Evolutionary conservation across 1,140 invertebrate genomes (phyloP).

Genomic region (Drusus annulatus): DNA sequence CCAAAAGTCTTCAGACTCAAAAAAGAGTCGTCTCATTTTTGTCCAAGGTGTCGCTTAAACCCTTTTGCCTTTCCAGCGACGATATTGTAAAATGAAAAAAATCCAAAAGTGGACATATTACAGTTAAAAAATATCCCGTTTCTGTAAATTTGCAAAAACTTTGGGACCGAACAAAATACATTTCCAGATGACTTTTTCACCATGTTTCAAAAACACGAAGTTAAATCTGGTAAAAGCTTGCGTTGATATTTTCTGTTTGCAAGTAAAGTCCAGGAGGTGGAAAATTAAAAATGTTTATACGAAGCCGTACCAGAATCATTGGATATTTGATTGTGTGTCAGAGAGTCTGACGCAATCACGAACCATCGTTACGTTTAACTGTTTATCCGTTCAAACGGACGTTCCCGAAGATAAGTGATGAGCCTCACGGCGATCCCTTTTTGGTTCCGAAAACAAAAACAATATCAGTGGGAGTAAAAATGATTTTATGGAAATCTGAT

Average conservation of each 20-base stretch:
- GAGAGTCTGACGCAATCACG: background rate
- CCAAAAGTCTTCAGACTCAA: too few relatives aligned
- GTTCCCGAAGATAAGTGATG: constrained; percentile 24
- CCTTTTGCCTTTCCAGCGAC: too few relatives aligned
- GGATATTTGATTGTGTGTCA: constrained; percentile 34
- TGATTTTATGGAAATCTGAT: too few relatives aligned
- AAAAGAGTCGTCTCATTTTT: too few relatives aligned
- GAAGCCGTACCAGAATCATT: background rate
- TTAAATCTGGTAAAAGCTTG: background rate
- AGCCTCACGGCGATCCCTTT: constrained; percentile 6
- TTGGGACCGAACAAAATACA: background rate
- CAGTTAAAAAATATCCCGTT: too few relatives aligned
- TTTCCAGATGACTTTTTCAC: background rate
- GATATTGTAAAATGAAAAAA: too few relatives aligned
- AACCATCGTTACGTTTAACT: background rate
- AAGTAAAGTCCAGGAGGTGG: too few relatives aligned
- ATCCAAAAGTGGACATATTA: too few relatives aligned
- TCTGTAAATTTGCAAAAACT: too few relatives aligned
- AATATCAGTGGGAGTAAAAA: too few relatives aligned
- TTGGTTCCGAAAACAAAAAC: too few relatives aligned
- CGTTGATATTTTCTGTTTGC: background rate
- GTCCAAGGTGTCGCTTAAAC: too few relatives aligned
- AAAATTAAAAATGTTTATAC: background rate
- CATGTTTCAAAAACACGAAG: background rate
- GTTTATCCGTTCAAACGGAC: background rate